Base-by-base conservation (phyloP, 1,140 invertebrate species). In the Archivesica marissinica region DNA sequence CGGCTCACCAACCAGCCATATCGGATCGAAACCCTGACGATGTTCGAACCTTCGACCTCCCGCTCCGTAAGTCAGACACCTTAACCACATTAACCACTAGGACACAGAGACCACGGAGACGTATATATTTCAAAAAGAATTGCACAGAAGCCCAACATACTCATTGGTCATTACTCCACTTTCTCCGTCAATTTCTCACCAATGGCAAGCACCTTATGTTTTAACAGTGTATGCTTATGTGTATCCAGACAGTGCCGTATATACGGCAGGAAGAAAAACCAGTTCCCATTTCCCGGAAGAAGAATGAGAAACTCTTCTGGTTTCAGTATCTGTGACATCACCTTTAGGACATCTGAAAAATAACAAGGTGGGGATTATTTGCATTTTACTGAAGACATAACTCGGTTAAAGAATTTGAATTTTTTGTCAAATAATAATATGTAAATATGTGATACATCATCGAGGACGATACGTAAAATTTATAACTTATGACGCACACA, bases 251-350 rank as follows among this genome's bases (percentile, higher is more conserved):
- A 64, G 15, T 56, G 28, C 20, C 68, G 72, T 38, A 84, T 84
- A 38, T 41, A 84, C 7, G 81, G 81, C 35, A 84, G 25, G 44
- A 84, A 84, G 81, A 84, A 84, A 52, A 84, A 76, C 17, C 75
- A 76, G 41, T 38, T 84, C 6, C 81, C 81, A 39, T 84, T 47
- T 17, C 70, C 70, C 30, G 81, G 81, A 17, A 84, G 30, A 13
- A 75, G 4, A 13, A 59, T 75, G 13, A 84, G 47, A 38, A 84
- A 75, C n/a, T 38, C 44, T n/a, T 75, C 81, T 28, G 81, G 81
- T 50, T 64, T 75, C 23, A 84, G 39, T 9, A 38, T 33, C 7
- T 50, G 39, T n/a, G 70, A 9, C 70, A 84, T 75, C 28, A 76
- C 70, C 11, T 59, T 17, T 33, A 84, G 30, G 33, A 76, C 70